Evolutionary conservation across 2,888 invertebrate species (phyloP), one percentile per base, ranked within the genome.

Genomic region (Phortica magna): DNA sequence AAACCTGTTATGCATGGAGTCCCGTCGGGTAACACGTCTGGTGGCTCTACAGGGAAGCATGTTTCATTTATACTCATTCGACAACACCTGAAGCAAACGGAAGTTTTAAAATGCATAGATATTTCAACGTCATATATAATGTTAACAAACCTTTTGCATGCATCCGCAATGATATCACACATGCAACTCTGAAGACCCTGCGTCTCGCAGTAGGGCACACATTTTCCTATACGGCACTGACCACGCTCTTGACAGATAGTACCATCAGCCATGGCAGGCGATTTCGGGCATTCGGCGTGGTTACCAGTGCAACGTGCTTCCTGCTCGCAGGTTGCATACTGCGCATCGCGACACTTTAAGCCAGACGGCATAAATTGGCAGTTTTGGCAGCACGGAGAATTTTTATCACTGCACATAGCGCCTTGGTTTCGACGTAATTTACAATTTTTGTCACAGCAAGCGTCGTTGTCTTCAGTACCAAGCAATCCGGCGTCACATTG

Each of bases 1-100:
- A 98, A 98, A 59, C 99, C 99, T 93, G 98, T 98, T 87, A 98
- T 96, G 90, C 99, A 99, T 0, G 98, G 98, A 31, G 98, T 98
- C 12, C 98, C 98, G 91, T 98, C 98, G 0, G 97, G 96, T 75
- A 98, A 92, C 80, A 97, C 96, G 92, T 98, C 98, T 78, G 95
- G 95, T 64, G 96, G 97, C 79, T 97, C 96, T 19, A 97, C 96
- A 0, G 98, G 97, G 89, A 96, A 96, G 89, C 98, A 98, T 0
- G 98, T 97, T 91, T 97, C 97, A 90, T 98, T 98, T 82, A 97
- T 93, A 83, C 96, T 97, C 93, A 96, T 96, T 76, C 98, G 94
- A 86, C 99, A 99, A 90, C 99, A 99, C 74, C 90, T 90, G 42
- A 42, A 75, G 43, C 9, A 48, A 14, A 9, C 48, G 48, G 14